phyloP scores from a whole-genome alignment of 2,888 invertebrate genomes.

The Tipula vernalis region DNA sequence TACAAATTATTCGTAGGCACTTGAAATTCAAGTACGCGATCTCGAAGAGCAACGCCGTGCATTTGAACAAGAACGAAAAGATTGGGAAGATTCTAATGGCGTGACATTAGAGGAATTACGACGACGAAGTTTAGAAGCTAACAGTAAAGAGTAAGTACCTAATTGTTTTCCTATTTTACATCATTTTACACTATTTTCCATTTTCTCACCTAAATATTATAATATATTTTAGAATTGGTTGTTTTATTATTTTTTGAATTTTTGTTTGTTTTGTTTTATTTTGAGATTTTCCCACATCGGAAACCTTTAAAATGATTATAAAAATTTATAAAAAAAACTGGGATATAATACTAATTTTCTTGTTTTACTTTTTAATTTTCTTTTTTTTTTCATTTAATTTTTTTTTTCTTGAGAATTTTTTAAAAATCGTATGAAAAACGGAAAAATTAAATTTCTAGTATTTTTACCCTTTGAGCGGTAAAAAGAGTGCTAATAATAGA shows the following conservation, averaged over 20 bases:
- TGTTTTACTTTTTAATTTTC: not conserved
- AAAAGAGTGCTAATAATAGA: not conserved
- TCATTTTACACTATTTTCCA: not conserved
- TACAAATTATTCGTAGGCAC: conserved; percentile 31
- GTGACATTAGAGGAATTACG: conserved; percentile 81
- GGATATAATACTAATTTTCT: conserved; percentile 9
- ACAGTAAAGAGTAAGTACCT: conserved; percentile 68
- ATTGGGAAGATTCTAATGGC: conserved; percentile 85
- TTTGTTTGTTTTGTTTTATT: not conserved
- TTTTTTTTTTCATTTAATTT: not conserved
- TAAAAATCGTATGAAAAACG: not conserved
- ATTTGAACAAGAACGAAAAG: conserved; percentile 71
- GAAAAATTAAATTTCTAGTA: not conserved
- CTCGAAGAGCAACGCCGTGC: conserved; percentile 77
- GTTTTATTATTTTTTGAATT: not conserved
- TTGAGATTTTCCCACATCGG: not conserved
- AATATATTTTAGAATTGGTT: not conserved
- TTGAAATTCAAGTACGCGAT: conserved; percentile 85
- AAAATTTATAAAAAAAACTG: not conserved
- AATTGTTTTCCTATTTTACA: not conserved
- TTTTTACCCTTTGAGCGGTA: not conserved
- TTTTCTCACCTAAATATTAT: not conserved
- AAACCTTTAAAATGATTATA: not conserved
- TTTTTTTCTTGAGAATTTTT: not conserved
- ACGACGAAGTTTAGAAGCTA: conserved; percentile 75